Evolutionary conservation across 2,113 vertebrate genomes (phyloP).

Genomic region (Heptranchias perlo): DNA sequence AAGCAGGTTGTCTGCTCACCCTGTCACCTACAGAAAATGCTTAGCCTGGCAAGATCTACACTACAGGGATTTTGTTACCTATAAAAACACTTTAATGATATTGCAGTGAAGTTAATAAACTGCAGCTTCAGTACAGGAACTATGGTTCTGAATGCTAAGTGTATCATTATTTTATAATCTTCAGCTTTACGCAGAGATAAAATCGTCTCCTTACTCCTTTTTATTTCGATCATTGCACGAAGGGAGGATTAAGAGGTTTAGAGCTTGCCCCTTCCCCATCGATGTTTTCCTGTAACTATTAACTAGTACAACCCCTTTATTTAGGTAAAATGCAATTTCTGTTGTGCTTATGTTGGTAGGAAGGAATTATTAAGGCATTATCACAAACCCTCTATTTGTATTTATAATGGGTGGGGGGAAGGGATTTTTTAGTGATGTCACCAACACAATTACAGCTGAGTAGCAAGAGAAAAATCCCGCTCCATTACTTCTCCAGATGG

Average conservation of each 20-base stretch:
- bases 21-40: not conserved
- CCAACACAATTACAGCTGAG: not conserved
- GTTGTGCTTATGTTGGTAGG: not conserved
- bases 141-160: not conserved
- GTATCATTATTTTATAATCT: not conserved
- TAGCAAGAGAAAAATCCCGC: not conserved
- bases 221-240: not conserved
- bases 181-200: not conserved
- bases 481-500: not conserved
- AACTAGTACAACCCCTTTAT: not conserved
- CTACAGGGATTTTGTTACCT: too few relatives aligned
- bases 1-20: not conserved
- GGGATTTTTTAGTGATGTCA: not conserved
- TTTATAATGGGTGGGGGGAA: not conserved
- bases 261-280: not conserved
- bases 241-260: slow-evolving; percentile 39
- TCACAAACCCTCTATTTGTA: not conserved
- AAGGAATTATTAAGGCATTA: not conserved
- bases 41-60: not conserved
- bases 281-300: not conserved
- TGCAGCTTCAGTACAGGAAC: not conserved
- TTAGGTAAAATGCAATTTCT: not conserved
- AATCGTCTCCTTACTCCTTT: not conserved
- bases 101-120: not conserved
- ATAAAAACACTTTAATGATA: not conserved